Percentiles rank a stretch among this genome's conserved stretches.
Conservation (phyloP, 2,888 invertebrate genomes). For the Epirrita christyi region DNA sequence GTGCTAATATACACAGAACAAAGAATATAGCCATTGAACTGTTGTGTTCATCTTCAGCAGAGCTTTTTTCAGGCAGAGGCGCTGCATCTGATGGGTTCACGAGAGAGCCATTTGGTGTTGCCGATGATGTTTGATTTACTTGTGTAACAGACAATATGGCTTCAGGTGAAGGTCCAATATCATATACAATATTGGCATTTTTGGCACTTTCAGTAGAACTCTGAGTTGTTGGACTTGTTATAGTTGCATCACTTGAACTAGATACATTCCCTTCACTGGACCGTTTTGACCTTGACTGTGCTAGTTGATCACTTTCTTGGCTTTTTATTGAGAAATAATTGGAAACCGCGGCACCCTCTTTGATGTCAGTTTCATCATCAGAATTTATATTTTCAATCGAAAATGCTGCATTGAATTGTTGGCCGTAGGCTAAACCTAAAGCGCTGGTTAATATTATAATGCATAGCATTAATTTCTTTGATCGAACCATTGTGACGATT, state of each 20-base stretch:
- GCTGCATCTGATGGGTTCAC: constrained; percentile 90
- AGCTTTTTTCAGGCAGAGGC: constrained; percentile 93
- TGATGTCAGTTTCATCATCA: background rate
- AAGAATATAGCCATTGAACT: constrained; percentile 99
- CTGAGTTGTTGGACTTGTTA: constrained; percentile 43
- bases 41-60: constrained; percentile 98
- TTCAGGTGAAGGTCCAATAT: constrained; percentile 64
- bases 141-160: constrained; percentile 61
- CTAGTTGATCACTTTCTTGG: constrained; percentile 20
- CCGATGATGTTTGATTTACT: constrained; percentile 65
- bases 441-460: constrained; percentile 19
- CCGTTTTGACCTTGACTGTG: constrained; percentile 65
- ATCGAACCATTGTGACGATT: constrained; percentile 21
- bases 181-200: constrained; percentile 58
- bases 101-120: constrained; percentile 66
- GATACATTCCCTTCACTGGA: constrained; percentile 50
- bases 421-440: constrained; percentile 19
- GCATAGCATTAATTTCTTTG: constrained; percentile 18
- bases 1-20: constrained; percentile 96
- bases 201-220: constrained; percentile 63
- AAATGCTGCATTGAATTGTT: constrained; percentile 17
- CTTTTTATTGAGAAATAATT: constrained; percentile 7
- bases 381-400: constrained; percentile 6
- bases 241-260: constrained; percentile 62
- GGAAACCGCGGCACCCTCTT: background rate